phyloP scores from a whole-genome alignment of 2,888 invertebrate species.

The Sesia apiformis region DNA sequence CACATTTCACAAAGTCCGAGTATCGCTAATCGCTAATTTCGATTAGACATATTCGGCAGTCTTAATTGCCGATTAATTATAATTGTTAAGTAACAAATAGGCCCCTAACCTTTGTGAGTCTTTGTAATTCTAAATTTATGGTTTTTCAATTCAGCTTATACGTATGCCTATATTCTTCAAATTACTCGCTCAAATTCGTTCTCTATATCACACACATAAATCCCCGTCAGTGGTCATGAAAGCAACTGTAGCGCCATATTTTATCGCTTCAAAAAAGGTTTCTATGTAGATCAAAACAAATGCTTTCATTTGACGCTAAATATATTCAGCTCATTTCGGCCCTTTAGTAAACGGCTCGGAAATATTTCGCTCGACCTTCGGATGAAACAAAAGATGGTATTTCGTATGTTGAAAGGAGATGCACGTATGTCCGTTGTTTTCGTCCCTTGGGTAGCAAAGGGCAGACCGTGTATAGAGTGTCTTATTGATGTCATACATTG shows the following conservation, averaged over 20 bases:
- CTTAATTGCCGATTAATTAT: too few relatives aligned
- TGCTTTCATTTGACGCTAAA: constrained; percentile 55
- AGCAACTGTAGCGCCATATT: constrained; percentile 3
- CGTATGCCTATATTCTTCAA: too few relatives aligned
- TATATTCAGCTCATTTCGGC: constrained; percentile 43
- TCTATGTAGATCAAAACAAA: constrained; percentile 45
- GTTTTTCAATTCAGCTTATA: too few relatives aligned
- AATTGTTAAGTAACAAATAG: too few relatives aligned
- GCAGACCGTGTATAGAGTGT: constrained; percentile 26
- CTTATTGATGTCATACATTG: constrained; percentile 48
- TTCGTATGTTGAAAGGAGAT: constrained; percentile 14
- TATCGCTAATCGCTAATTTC: too few relatives aligned
- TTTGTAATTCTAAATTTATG: too few relatives aligned
- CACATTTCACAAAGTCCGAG: too few relatives aligned
- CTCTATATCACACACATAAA: neutral
- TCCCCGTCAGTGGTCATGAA: neutral
- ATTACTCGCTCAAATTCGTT: too few relatives aligned
- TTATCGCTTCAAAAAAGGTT: constrained; percentile 3
- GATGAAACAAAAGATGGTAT: constrained; percentile 14
- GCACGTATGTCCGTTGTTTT: constrained; percentile 15
- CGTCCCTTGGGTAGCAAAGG: constrained; percentile 19
- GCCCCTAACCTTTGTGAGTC: too few relatives aligned
- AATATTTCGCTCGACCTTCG: constrained; percentile 30
- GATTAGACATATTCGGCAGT: too few relatives aligned
- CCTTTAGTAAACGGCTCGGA: constrained; percentile 35